These are phyloP conservation scores for Hydrotaea diabolus DNA, from an alignment of 2,888 invertebrate species.

Conservation along the genomic window DNA sequence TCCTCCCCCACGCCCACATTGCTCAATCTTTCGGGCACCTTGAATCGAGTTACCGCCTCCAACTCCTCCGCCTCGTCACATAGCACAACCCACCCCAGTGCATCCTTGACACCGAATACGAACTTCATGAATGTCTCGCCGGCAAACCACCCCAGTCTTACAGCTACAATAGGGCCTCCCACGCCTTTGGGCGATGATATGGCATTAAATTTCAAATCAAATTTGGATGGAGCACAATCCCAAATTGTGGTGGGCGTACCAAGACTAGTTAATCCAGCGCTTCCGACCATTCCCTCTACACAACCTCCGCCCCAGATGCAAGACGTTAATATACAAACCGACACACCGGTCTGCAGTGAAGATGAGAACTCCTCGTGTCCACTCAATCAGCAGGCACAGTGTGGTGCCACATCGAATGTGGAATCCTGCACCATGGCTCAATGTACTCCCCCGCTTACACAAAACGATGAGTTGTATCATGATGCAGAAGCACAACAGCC, in stretches of 20 bases:
- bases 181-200: conserved; percentile 71
- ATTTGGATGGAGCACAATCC: conserved; percentile 62
- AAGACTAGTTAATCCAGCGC: conserved; percentile 58
- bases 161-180: conserved; percentile 70
- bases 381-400: conserved; percentile 52
- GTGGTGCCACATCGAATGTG: conserved; percentile 19
- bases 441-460: conserved; percentile 60
- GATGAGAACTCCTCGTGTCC: conserved; percentile 78
- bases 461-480: conserved; percentile 66
- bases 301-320: conserved; percentile 83
- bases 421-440: conserved; percentile 60
- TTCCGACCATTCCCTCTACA: conserved; percentile 41
- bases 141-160: conserved; percentile 69
- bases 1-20: conserved; percentile 68
- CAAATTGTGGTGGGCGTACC: conserved; percentile 70
- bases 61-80: conserved; percentile 45
- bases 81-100: conserved; percentile 64
- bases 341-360: conserved; percentile 86
- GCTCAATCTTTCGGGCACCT: conserved; percentile 69
- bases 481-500: conserved; percentile 70
- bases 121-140: conserved; percentile 62
- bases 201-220: conserved; percentile 48
- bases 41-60: conserved; percentile 53
- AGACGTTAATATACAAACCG: conserved; percentile 92
- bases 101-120: conserved; percentile 37